Evolutionary conservation across 1,140 invertebrate genomes (phyloP), one percentile per base, ranked within the genome.

Genomic region (Camponotus floridanus): DNA sequence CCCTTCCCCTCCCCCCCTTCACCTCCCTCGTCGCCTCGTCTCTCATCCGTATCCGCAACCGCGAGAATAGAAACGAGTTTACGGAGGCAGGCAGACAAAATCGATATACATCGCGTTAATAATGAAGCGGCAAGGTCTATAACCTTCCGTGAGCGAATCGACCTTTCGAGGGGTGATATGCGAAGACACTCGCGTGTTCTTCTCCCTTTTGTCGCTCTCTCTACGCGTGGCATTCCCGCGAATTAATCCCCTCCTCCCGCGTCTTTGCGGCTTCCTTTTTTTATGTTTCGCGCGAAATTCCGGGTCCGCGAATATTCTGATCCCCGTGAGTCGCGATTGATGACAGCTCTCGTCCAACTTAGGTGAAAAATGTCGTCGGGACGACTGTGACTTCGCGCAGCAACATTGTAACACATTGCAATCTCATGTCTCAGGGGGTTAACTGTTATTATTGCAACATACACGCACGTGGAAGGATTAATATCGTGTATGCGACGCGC

Each of bases 51-150:
- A 68, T 89, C 80, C 64, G 76, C 64, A 42, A 61, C 76, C 74
- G 78, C 78, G 64, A 81, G 70, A 89, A 91, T 90, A 86, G 88
- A 92, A 92, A 91, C 86, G 89, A 90, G 89, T 91, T 91, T 92
- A 85, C 71, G 85, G 71, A 91, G 86, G 61, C 86, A 86, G 81
- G 84, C 87, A 93, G 92, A 92, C 91, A 89, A 89, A 93, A 93
- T 93, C 92, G 92, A 93, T 93, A 91, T 86, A 87, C 76, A 87
- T 71, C 68, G 88, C 85, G 85, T 93, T 93, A 93, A 93, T 92
- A 92, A 93, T 93, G 89, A 90, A 93, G 62, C 68, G 76, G 88
- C 79, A 91, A 90, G 92, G 92, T 93, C 92, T 92, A 91, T 91
- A 93, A 93, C 92, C 92, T 92, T 93, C 80, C 45, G 76, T 45